Evolutionary conservation across 2,888 invertebrate species (phyloP).

Genomic region (Drosophila niveifrons): DNA sequence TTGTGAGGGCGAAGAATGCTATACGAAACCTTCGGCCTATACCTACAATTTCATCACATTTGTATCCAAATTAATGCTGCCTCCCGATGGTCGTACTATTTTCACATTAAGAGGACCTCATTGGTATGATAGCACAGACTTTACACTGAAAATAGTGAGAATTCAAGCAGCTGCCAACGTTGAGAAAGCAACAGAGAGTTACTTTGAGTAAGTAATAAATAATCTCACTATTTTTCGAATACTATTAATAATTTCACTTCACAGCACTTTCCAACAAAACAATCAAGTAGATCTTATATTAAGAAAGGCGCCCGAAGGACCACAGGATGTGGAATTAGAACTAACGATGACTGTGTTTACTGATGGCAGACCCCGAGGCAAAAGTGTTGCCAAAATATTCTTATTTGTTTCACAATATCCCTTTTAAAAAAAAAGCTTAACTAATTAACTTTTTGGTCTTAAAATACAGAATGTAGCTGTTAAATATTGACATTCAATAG

Average conservation of each 20-base stretch:
- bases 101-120: conserved; percentile 95
- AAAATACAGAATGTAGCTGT: neutral
- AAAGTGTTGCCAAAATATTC: conserved; percentile 93
- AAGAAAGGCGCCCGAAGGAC: conserved; percentile 91
- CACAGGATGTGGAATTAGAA: conserved; percentile 95
- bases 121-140: conserved; percentile 90
- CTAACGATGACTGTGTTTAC: conserved; percentile 94
- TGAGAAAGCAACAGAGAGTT: conserved; percentile 87
- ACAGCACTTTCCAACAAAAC: conserved; percentile 86
- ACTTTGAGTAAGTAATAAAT: conserved; percentile 86
- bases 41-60: conserved; percentile 98
- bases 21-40: conserved; percentile 92
- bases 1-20: conserved; percentile 91
- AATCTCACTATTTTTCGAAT: neutral
- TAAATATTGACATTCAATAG: neutral
- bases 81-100: conserved; percentile 88
- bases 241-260: conserved; percentile 38
- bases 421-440: conserved; percentile 85
- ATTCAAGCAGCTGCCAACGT: conserved; percentile 89
- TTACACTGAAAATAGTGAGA: conserved; percentile 89
- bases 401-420: conserved; percentile 94
- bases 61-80: conserved; percentile 92
- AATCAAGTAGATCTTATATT: conserved; percentile 92
- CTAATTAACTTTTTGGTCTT: neutral
- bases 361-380: conserved; percentile 90